Evolutionary conservation across 2,797 vertebrate genomes (phyloP), one percentile per base, ranked within the genome.

Genomic region (Pseudotriccus pelzelni): DNA sequence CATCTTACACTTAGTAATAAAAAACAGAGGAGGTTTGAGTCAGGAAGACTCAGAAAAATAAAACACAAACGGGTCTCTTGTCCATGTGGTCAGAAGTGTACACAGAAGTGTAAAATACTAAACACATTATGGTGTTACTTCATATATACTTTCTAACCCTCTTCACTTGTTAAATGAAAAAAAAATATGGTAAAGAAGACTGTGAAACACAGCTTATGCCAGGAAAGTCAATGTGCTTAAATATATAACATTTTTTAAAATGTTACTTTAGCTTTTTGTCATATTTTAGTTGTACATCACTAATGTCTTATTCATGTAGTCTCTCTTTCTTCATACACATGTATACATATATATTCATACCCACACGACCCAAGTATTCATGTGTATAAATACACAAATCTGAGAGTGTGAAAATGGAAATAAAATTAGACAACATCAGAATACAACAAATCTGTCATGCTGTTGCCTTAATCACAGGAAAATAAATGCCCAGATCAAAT

Each of bases 401-500:
- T 43, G 39, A 76, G 39, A 30, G 14, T 39, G 27, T 79, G 59
- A 77, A 96, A 86, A 94, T 56, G 25, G 67, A 83, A 94, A 87
- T 93, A 89, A 95, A 96, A 95, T 84, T 63, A 95, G 76, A 68
- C 36, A 89, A 82, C 15, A 32, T 23, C 30, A 58, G 84, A 68
- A 28, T 78, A 77, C 47, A 96, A 96, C 49, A 91, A 94, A 97
- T 69, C 67, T 93, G 70, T 76, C 58, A 72, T 11, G 32, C n/a
- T 95, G 52, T 67, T 96, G 74, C 87, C 53, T 66, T 86, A 94
- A 79, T 94, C 59, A 92, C 27, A 59, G 76, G 66, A 47, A 85
- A 95, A 94, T 44, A 87, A 93, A 96, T 72, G 59, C 72, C 84
- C 14, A 72, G 67, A 79, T 63, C 10, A n/a, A 96, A 96, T 89